Evolutionary conservation across 1,140 invertebrate species (phyloP), one percentile per base, ranked within the genome.

Genomic region (Bombus fervidus): DNA sequence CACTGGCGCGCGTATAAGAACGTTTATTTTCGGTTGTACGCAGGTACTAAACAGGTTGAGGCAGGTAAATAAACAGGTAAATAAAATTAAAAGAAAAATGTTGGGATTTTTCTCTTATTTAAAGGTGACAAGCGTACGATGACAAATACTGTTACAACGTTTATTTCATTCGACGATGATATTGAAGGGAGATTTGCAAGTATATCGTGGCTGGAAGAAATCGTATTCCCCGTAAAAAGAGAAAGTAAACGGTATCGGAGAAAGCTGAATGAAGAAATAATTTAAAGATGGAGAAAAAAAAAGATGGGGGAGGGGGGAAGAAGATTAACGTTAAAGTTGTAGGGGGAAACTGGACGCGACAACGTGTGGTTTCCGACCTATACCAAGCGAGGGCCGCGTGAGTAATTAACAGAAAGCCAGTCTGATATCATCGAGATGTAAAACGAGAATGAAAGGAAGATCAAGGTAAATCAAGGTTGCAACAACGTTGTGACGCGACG

Each of bases 391-490:
- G 34, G 79, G 9, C 34, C 72, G 39, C 22, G 59, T 57, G 43
- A 47, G 84, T 66, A 82, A 85, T 85, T 85, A 85, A 62, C 57
- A 53, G 76, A 78, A 78, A 80, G 57, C 41, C 4, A 43, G 68
- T 25, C 53, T 72, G 83, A 80, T 85, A 85, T 59, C 76, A 79
- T 80, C 76, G 53, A 57, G 76, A 62, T n/a, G 53, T 34, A 53
- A 72, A 85, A 79, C 68, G 53, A 85, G 69, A 80, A 80, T 47
- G 76, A 85, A 80, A 85, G 57, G 83, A 72, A 85, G 83, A 85
- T 80, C 83, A 80, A 85, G 83, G 83, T 85, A 57, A 80, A 72
- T 57, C 39, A 62, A 72, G 75, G 31, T 28, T 72, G 66, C 53
- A 43, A 62, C 18, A 8, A 13, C 2, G 73, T n/a, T 37, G 62